Evolutionary conservation across 2,888 invertebrate genomes (phyloP), one percentile per base, ranked within the genome.

Genomic region (Bursaphelenchus okinawaensis): DNA sequence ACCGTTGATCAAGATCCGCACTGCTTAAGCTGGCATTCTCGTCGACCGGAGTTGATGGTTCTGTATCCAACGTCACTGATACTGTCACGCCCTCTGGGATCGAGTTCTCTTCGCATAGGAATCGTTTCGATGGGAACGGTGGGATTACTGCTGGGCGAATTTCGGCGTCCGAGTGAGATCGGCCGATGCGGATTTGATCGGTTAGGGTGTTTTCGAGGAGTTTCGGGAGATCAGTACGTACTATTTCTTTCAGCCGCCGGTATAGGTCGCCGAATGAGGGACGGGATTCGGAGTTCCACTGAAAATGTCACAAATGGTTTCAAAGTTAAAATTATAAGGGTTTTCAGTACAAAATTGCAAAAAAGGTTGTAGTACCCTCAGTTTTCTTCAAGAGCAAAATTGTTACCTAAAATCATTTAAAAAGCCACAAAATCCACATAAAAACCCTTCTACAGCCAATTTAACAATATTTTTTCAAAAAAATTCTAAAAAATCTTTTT

Each of bases 161-260:
- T 7, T 75, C 76, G 0, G 77, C 77, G 55, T 77, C 77, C 6
- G 75, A 75, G 19, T 73, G 72, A 8, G 74, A 73, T 28, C 77
- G 66, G 9, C 72, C 76, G 28, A 76, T 62, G 4, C 75, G 66
- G 12, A 70, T 28, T 22, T 60, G 16, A 22, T 40, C 27, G 55
- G 62, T 31, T n/a, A 55, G 31, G n/a, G 12, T 12, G 40, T 12
- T n/a, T 19, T 57, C 54, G 16, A 50, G 27, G 16, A 66, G 58
- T 27, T 72, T 65, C n/a, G 51, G 28, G 16, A 61, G 26, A 16
- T 55, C 52, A 1, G 52, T 55, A n/a, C 40, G n/a, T 20, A 66
- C 27, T 52, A 73, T 67, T 23, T 63, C 56, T 8, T 24, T 27
- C 27, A 76, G 50, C 24, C 68, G 63, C 0, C 57, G 56, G 40